Evolutionary conservation across 2,888 invertebrate genomes (phyloP).

Genomic region (Drosophila niveifrons): DNA sequence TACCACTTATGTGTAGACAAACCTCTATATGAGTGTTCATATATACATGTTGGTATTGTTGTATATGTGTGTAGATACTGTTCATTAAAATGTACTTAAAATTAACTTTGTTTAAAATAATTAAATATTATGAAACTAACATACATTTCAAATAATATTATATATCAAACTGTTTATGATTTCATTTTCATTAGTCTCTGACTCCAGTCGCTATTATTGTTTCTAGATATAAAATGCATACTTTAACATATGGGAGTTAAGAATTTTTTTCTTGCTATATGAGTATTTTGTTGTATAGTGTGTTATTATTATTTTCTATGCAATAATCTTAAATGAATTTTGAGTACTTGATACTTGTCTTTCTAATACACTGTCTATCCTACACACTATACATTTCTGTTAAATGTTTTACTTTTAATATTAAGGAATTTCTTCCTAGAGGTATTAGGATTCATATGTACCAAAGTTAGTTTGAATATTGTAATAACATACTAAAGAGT

Average conservation of each 20-base stretch:
- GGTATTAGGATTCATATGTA: background rate
- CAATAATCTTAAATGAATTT: background rate
- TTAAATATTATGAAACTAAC: no score
- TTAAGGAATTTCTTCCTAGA: no score
- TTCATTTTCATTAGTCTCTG: no score
- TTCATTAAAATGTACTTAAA: background rate
- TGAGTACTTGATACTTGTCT: background rate
- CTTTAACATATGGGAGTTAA: no score
- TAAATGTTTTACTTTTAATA: no score
- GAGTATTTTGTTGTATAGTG: slow-evolving; percentile 24
- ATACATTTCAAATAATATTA: no score
- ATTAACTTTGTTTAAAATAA: no score
- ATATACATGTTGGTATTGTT: background rate
- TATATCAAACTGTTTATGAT: no score
- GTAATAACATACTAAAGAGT: background rate
- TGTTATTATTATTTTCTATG: slow-evolving; percentile 31
- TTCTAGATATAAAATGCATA: no score
- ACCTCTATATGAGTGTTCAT: background rate
- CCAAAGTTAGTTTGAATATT: background rate
- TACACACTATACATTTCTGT: no score
- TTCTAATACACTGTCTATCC: background rate
- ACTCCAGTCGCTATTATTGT: no score
- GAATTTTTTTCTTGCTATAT: slow-evolving; percentile 22
- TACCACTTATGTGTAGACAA: background rate
- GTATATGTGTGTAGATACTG: slow-evolving; percentile 1